Conservation (phyloP, 2,888 invertebrate species). For the Plebejus argus region DNA sequence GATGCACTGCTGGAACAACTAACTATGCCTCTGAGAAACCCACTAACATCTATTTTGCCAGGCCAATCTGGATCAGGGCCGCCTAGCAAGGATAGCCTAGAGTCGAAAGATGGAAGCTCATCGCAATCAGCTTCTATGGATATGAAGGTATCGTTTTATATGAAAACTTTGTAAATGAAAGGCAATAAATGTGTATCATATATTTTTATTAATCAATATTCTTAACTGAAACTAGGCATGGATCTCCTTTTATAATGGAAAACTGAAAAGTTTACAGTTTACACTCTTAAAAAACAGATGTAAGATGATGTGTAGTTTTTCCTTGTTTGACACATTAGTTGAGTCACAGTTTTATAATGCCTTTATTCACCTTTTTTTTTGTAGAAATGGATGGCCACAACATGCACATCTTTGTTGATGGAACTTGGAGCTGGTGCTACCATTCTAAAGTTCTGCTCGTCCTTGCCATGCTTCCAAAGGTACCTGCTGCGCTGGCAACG, state of each 20-base stretch:
- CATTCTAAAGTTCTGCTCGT: slow-evolving; percentile 90
- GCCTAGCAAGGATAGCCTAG: slow-evolving; percentile 66
- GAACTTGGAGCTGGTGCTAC: slow-evolving; percentile 90
- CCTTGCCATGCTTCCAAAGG: slow-evolving; percentile 83
- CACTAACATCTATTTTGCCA: slow-evolving; percentile 55
- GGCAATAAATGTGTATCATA: too few relatives aligned
- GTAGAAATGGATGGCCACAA: slow-evolving; percentile 88
- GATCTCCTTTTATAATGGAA: neutral
- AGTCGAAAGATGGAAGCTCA: slow-evolving; percentile 62
- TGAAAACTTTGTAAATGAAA: too few relatives aligned
- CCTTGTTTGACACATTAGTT: too few relatives aligned
- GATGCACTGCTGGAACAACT: slow-evolving; percentile 72
- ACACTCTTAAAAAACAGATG: too few relatives aligned
- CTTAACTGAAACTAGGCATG: neutral
- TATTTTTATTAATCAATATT: neutral
- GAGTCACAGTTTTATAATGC: too few relatives aligned
- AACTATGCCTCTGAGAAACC: slow-evolving; percentile 67
- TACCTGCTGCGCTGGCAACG: slow-evolving; percentile 78
- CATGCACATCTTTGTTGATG: slow-evolving; percentile 89
- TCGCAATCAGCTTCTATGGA: slow-evolving; percentile 63
- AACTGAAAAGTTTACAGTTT: neutral
- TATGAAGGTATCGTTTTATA: slow-evolving; percentile 60
- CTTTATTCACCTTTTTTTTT: slow-evolving; percentile 38
- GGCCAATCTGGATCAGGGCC: slow-evolving; percentile 53
- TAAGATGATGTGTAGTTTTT: too few relatives aligned